Conservation (phyloP, 2,113 vertebrate genomes). For the Phocoena sinus region DNA sequence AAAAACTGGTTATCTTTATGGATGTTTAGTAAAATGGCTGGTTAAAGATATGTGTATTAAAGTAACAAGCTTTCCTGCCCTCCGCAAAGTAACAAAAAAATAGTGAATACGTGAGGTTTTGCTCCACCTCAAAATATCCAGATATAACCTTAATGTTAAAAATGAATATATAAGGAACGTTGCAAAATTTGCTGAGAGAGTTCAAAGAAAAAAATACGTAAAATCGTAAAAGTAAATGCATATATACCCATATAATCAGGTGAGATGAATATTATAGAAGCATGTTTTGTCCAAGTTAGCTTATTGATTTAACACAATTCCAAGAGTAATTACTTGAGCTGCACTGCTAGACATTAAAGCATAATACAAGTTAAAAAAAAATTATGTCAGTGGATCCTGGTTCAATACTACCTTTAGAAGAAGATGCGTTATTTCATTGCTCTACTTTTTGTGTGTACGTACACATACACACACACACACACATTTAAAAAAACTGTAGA, state of each 20-base stretch:
- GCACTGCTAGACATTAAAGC: neutral
- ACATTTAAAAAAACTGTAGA: too few relatives aligned
- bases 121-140: neutral
- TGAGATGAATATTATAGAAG: neutral
- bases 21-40: neutral
- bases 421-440: neutral
- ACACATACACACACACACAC: too few relatives aligned
- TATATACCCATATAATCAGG: neutral
- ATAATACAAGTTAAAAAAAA: neutral
- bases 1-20: neutral
- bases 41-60: slow-evolving; percentile 1
- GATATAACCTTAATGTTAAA: neutral
- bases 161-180: neutral
- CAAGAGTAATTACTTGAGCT: neutral
- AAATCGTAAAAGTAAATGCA: slow-evolving; percentile 3
- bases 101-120: neutral
- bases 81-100: neutral
- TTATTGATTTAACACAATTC: neutral
- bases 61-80: neutral
- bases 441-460: too few relatives aligned
- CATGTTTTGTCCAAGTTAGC: neutral
- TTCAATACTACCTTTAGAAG: slow-evolving; percentile 1
- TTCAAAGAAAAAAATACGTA: neutral
- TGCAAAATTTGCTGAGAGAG: neutral
- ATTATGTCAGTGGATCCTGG: neutral